These are phyloP conservation scores for Porites australiensis DNA, from an alignment of 64 coral and sea anemone species.

Conservation along the genomic window DNA sequence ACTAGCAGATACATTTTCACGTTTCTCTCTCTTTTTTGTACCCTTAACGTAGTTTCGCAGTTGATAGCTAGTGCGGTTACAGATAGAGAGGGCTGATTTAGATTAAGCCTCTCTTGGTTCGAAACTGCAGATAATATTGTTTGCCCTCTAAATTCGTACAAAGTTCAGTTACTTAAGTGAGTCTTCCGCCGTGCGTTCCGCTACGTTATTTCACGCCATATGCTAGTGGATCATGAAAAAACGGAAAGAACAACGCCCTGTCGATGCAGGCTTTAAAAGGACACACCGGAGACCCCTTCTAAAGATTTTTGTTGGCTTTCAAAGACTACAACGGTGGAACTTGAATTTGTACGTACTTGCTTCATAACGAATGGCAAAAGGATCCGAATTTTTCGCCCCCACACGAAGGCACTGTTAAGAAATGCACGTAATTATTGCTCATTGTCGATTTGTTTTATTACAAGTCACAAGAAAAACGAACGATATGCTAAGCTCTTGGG, in stretches of 20 bases:
- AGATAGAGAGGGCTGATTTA: not conserved
- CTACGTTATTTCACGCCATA: not conserved
- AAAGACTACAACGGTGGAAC: not conserved
- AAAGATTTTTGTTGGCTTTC: not conserved
- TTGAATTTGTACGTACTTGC: too few species aligned
- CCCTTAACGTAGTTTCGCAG: not conserved
- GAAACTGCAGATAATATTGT: not conserved
- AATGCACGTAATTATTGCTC: slow-evolving; percentile 4
- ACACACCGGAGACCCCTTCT: too few species aligned
- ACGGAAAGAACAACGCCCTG: not conserved
- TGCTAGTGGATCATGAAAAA: not conserved
- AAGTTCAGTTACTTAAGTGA: not conserved
- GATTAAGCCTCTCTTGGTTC: not conserved
- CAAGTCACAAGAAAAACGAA: not conserved
- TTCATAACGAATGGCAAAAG: slow-evolving; percentile 4
- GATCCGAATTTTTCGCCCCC: not conserved
- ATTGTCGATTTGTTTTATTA: not conserved
- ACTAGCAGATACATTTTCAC: not conserved
- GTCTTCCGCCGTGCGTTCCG: not conserved
- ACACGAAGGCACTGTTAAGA: slow-evolving; percentile 19
- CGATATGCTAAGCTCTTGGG: not conserved
- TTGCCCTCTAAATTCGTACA: not conserved
- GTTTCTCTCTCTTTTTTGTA: not conserved
- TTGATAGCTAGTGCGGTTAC: not conserved
- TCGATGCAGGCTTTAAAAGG: not conserved